phyloP scores from a whole-genome alignment of 2,888 invertebrate genomes.

The Dioctria rufipes region DNA sequence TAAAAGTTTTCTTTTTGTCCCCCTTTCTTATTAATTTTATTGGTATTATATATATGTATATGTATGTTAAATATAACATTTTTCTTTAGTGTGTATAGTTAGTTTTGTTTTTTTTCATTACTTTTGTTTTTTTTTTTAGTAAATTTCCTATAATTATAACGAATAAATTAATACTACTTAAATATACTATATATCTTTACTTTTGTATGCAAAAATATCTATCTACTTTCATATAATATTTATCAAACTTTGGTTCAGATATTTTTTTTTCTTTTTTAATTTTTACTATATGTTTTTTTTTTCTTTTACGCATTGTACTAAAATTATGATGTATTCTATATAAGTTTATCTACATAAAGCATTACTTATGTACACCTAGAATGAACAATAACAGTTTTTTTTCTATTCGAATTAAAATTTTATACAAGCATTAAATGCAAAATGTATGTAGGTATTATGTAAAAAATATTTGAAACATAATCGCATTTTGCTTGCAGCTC shows the following conservation, averaged over 20 bases:
- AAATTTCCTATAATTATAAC: constrained; percentile 40
- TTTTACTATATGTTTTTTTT: constrained; percentile 18
- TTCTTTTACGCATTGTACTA: constrained; percentile 44
- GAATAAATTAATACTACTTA: constrained; percentile 7
- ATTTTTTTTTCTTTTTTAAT: constrained; percentile 15
- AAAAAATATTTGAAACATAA: constrained; percentile 9
- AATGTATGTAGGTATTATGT: neutral
- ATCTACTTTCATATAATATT: constrained; percentile 56
- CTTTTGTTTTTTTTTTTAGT: constrained; percentile 15
- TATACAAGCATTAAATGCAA: constrained; percentile 35
- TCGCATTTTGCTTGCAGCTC: neutral
- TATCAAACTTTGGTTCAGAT: constrained; percentile 48
- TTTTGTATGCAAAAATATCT: constrained; percentile 59
- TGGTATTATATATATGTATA: too few relatives aligned
- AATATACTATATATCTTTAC: constrained; percentile 4
- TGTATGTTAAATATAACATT: too few relatives aligned
- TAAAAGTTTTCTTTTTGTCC: neutral
- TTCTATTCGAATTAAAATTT: constrained; percentile 11
- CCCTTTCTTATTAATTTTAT: neutral
- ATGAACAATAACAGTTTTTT: constrained; percentile 9
- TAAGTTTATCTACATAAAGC: constrained; percentile 51
- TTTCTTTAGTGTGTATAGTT: too few relatives aligned
- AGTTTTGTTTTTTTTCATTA: too few relatives aligned
- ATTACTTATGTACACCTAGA: constrained; percentile 57
- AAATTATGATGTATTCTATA: neutral